Evolutionary conservation across 2,797 vertebrate species (phyloP).

Genomic region (Cuniculus paca): DNA sequence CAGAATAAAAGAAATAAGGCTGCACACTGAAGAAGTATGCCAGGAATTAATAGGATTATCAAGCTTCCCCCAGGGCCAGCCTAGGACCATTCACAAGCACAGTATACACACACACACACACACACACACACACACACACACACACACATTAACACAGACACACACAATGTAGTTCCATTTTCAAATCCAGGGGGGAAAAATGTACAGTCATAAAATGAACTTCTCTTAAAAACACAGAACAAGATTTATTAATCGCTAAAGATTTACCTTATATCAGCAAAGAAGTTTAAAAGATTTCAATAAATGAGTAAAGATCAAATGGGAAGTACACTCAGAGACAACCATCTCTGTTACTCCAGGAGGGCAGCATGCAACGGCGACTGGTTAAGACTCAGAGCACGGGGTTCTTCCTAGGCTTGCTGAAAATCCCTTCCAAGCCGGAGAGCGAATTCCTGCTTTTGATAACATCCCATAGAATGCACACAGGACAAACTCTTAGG

Average conservation of each 20-base stretch:
- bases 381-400: neutral
- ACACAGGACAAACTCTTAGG: neutral
- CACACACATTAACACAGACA: neutral
- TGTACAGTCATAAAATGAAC: neutral
- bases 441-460: conserved; percentile 36
- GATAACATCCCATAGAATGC: neutral
- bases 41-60: neutral
- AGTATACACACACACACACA: neutral
- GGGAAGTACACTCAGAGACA: too few relatives aligned
- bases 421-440: neutral
- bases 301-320: neutral
- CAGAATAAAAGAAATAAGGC: neutral
- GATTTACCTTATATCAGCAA: neutral
- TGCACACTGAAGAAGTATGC: accelerated
- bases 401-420: neutral
- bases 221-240: neutral
- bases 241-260: neutral
- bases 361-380: neutral
- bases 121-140: too few relatives aligned
- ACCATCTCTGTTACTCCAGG: accelerated
- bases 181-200: neutral
- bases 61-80: neutral
- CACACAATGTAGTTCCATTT: neutral
- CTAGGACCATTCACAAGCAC: neutral
- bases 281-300: neutral